Evolutionary conservation across 2,888 invertebrate species (phyloP).

Genomic region (Margaritifera margaritifera): DNA sequence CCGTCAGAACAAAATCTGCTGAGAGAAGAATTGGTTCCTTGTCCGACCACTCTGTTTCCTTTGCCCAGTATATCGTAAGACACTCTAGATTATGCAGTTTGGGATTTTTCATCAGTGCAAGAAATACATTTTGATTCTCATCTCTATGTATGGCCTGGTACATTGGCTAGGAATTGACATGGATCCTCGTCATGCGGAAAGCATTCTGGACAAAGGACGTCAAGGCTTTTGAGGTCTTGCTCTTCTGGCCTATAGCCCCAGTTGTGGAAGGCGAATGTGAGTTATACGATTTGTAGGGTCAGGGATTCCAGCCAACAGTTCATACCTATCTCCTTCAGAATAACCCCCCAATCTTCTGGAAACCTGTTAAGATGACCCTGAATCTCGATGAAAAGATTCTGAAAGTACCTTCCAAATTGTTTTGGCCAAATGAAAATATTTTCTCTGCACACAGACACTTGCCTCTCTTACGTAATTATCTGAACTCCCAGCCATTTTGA

Average conservation of each 20-base stretch:
- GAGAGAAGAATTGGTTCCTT: slow-evolving; percentile 51
- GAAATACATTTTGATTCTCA: slow-evolving; percentile 46
- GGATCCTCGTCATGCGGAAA: slow-evolving; percentile 48
- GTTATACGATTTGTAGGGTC: slow-evolving; percentile 49
- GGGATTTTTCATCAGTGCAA: slow-evolving; percentile 47
- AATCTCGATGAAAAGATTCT: slow-evolving; percentile 52
- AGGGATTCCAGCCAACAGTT: slow-evolving; percentile 58
- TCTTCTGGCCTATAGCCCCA: slow-evolving; percentile 38
- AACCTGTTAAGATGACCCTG: slow-evolving; percentile 45
- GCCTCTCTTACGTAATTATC: slow-evolving; percentile 10
- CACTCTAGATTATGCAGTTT: slow-evolving; percentile 53
- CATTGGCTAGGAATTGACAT: slow-evolving; percentile 60
- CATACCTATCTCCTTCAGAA: slow-evolving; percentile 46
- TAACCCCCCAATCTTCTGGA: slow-evolving; percentile 29
- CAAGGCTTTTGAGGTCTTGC: slow-evolving; percentile 40
- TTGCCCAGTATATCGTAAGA: slow-evolving; percentile 53
- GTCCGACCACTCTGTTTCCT: slow-evolving; percentile 50
- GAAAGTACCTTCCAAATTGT: slow-evolving; percentile 58
- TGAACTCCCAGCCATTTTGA: slow-evolving; percentile 33
- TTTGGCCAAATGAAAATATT: slow-evolving; percentile 40
- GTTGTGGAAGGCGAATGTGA: slow-evolving; percentile 40
- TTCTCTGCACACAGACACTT: slow-evolving; percentile 14
- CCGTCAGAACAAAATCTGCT: slow-evolving; percentile 17
- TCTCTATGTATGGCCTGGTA: slow-evolving; percentile 31
- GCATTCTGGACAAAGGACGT: slow-evolving; percentile 50